These are phyloP conservation scores for Aphelenchoides fujianensis DNA, from an alignment of 1,140 invertebrate species.

Conservation along the genomic window DNA sequence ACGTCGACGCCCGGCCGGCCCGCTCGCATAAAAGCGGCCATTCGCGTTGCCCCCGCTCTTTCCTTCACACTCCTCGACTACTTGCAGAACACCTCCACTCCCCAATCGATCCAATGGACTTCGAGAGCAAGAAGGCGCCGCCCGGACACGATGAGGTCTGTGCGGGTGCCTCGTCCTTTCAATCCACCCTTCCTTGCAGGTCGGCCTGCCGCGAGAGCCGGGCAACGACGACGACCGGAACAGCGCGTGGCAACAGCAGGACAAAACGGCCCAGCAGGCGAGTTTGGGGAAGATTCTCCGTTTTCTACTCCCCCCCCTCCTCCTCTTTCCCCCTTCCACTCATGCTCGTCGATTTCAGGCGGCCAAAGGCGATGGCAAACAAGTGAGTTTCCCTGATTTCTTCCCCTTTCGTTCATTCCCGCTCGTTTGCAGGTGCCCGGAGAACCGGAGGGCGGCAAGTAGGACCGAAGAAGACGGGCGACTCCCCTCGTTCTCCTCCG, in stretches of 20 bases:
- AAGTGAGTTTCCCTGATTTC: too few species aligned
- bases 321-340: too few species aligned
- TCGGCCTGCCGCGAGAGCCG: not conserved
- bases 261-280: not conserved
- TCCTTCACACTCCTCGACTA: not conserved
- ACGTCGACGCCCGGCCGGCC: too few species aligned
- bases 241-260: not conserved
- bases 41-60: not conserved
- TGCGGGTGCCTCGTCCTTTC: not conserved
- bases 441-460: too few species aligned
- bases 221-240: not conserved
- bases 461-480: too few species aligned
- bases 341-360: constrained; percentile 1
- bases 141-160: not conserved
- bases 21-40: too few species aligned
- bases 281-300: not conserved
- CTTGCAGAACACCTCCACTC: too few species aligned
- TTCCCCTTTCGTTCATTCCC: too few species aligned
- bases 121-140: not conserved
- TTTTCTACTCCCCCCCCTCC: not conserved
- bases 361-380: not conserved
- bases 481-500: too few species aligned
- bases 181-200: not conserved
- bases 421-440: too few species aligned
- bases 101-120: too few species aligned